phyloP scores from a whole-genome alignment of 1,140 invertebrate genomes.

The Reticulitermes speratus region DNA sequence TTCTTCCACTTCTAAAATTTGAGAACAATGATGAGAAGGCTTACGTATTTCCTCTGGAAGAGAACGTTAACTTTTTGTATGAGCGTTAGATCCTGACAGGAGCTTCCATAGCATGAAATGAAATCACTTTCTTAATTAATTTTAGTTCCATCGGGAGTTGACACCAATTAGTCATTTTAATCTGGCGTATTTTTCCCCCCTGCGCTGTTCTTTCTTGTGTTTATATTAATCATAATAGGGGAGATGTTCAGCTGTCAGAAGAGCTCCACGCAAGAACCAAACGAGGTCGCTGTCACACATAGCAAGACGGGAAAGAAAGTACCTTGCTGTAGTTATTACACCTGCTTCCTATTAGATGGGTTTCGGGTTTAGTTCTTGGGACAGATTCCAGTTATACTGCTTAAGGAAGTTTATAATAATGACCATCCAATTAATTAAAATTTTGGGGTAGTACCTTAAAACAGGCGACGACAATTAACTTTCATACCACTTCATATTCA shows the following conservation, averaged over 20 bases:
- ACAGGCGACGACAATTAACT: no score
- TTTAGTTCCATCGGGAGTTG: conserved; percentile 14
- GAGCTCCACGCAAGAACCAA: neutral
- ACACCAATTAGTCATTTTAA: conserved; percentile 16
- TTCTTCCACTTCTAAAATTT: neutral
- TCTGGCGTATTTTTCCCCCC: conserved; percentile 2
- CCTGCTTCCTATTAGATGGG: no score
- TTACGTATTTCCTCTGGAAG: neutral
- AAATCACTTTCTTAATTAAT: conserved; percentile 20
- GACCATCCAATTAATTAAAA: no score
- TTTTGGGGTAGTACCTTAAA: no score
- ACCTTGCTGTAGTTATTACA: no score
- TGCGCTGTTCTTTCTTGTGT: neutral
- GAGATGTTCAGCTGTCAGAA: neutral
- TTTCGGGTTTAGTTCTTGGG: no score
- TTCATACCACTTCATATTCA: no score
- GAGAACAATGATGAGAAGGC: neutral
- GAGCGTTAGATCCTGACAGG: neutral
- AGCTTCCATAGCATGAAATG: neutral
- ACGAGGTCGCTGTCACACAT: neutral
- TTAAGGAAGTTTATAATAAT: no score
- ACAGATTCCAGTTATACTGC: no score
- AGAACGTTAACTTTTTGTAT: no score
- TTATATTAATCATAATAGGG: neutral
- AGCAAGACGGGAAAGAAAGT: no score